Percentiles rank a stretch among this genome's conserved stretches.
These are phyloP conservation scores for Eupithecia subfuscata DNA, from an alignment of 2,888 invertebrate species.

Conservation along the genomic window DNA sequence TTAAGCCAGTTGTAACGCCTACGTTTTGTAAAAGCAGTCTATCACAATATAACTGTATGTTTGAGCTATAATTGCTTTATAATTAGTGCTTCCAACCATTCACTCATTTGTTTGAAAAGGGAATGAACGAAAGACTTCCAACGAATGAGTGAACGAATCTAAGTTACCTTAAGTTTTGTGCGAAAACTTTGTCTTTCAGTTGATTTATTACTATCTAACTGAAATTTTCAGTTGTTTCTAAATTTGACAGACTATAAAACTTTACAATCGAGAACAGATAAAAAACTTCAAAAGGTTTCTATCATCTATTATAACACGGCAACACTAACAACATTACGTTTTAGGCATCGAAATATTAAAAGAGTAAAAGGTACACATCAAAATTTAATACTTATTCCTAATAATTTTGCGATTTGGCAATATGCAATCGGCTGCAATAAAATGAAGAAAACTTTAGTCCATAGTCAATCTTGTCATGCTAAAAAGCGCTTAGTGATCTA, in stretches of 20 bases:
- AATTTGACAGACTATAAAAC: conserved; percentile 30
- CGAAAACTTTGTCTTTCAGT: background rate
- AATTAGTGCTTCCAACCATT: conserved; percentile 2
- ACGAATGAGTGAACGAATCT: background rate
- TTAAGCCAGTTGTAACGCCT: background rate
- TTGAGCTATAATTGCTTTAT: conserved; percentile 1
- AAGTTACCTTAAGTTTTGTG: background rate
- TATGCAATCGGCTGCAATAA: conserved; percentile 32
- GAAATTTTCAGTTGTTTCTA: conserved; percentile 11
- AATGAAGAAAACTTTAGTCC: background rate
- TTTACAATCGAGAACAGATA: conserved; percentile 22
- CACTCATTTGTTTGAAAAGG: background rate
- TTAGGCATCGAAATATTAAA: conserved; percentile 53
- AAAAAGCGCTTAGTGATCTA: background rate
- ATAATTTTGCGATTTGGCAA: conserved; percentile 50
- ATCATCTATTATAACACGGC: conserved; percentile 35
- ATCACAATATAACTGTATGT: background rate
- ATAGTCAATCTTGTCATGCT: background rate
- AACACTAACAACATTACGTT: conserved; percentile 45
- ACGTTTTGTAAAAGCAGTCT: conserved; percentile 1
- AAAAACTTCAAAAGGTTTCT: conserved; percentile 30
- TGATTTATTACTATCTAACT: background rate
- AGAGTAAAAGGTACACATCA: conserved; percentile 55
- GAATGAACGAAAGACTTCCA: conserved; percentile 1
- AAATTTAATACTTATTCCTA: conserved; percentile 55